Base-by-base conservation (phyloP, 2,797 vertebrate species). In the Basileuterus tristriatus region DNA sequence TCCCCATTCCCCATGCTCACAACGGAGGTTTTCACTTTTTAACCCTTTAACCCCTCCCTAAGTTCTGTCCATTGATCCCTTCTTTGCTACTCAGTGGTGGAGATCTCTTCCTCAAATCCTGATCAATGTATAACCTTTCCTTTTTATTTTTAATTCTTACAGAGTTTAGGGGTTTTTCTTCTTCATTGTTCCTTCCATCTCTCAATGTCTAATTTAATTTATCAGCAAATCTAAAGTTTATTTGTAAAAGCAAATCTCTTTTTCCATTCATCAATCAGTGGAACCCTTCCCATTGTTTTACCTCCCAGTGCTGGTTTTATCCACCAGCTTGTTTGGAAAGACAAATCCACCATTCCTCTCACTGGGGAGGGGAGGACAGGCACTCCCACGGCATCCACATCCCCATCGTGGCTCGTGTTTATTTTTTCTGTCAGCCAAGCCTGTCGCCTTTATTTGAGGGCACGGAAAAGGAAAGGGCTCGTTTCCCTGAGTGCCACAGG, bases 401-500 rank as follows among this genome's bases (percentile, higher is more conserved):
- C 30, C 52, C 52, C 52, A 53, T 14, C 19, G 52, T 14, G 52
- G 19, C 14, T 14, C 20, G 19, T 21, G 52, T 53, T 53, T 53
- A 53, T 53, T n/a, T 53, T 53, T n/a, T 12, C 30, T 53, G 12
- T 15, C 64, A 93, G 47, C 50, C 89, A 75, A 93, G 74, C 77
- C 70, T 94, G 77, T 78, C 24, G 3, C 23, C 22, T 55, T 68
- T 46, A 59, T 75, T 67, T 58, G 84, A 93, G 92, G 39, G 62
- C 41, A 69, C 62, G 69, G 62, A 74, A 80, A 72, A 87, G 83
- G 91, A 72, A 89, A 83, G 75, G 20, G 76, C 71, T 89, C 0
- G 1, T 86, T 94, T 93, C 77, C 81, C 83, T 58, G 27, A 62
- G 12, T 60, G 64, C 64, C 49, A 34, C 67, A 83, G 89, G 90